Conservation (phyloP, 1,140 invertebrate genomes). For the Tetramorium alpestre region DNA sequence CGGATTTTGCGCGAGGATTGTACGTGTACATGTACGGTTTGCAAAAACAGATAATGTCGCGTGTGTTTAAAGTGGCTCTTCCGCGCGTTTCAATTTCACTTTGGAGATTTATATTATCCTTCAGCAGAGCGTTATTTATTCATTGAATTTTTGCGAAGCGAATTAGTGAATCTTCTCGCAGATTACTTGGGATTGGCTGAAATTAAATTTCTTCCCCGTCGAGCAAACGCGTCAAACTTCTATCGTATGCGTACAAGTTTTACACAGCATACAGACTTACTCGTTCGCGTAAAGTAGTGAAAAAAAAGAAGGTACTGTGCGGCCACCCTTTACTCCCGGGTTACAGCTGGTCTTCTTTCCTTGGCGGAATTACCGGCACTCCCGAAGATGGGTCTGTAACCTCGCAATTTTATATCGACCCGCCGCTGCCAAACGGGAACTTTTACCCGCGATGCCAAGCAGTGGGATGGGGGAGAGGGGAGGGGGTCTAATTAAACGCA, state of each 20-base stretch:
- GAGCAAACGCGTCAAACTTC: background rate
- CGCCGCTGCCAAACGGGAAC: background rate
- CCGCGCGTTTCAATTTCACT: background rate
- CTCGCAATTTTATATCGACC: slow-evolving; percentile 49
- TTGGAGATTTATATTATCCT: background rate
- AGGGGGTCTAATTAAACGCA: slow-evolving; percentile 40
- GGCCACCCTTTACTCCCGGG: background rate
- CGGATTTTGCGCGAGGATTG: background rate
- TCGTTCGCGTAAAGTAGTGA: slow-evolving; percentile 10
- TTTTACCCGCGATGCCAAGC: background rate
- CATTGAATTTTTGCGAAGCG: background rate
- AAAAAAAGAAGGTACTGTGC: slow-evolving; percentile 4
- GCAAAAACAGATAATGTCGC: background rate
- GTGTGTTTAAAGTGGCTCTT: background rate
- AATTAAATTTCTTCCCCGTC: background rate
- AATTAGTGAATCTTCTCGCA: background rate
- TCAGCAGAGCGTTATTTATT: background rate
- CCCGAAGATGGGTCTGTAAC: slow-evolving; percentile 32
- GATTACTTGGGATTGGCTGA: background rate
- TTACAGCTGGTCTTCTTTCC: slow-evolving; percentile 35
- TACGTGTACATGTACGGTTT: background rate
- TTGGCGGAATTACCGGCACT: slow-evolving; percentile 26
- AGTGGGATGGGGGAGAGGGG: background rate
- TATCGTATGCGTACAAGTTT: background rate
- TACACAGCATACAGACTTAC: background rate